A percentile compares a stretch with the other conserved stretches of the same genome.
Evolutionary conservation across 2,797 vertebrate genomes (phyloP).

Genomic region (Fringilla coelebs): DNA sequence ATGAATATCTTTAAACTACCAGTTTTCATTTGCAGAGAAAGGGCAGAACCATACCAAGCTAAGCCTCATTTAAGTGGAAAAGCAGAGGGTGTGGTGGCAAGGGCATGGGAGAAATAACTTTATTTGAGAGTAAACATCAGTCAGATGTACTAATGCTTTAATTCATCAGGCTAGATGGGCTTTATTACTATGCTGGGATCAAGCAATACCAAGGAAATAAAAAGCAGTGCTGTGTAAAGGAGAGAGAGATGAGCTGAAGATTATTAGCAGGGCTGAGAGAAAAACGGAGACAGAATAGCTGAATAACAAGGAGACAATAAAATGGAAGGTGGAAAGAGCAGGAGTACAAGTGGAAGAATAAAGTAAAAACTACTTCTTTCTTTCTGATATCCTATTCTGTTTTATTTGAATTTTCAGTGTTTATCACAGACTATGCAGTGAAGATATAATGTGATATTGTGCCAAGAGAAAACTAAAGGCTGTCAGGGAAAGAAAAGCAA

Average conservation of each 20-base stretch:
- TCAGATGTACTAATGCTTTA: constrained; percentile 48
- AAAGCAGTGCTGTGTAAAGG: not conserved
- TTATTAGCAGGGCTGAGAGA: not conserved
- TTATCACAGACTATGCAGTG: not conserved
- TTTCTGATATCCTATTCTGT: not conserved
- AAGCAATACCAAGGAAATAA: constrained; percentile 20
- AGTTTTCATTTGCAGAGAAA: constrained; percentile 60
- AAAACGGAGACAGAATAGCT: not conserved
- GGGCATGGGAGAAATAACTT: constrained; percentile 4
- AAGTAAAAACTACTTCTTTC: not conserved
- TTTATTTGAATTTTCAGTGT: not conserved
- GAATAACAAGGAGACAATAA: not conserved
- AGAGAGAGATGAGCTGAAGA: not conserved
- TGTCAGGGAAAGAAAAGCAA: not conserved
- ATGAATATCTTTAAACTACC: constrained; percentile 58
- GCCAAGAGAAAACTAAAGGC: not conserved
- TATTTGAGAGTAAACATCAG: constrained; percentile 31
- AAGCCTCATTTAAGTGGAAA: constrained; percentile 38
- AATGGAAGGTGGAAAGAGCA: not conserved
- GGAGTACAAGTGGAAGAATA: not conserved
- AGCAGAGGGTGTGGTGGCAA: not conserved
- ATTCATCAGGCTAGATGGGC: constrained; percentile 37
- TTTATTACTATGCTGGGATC: constrained; percentile 19
- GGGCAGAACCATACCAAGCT: not conserved
- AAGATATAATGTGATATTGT: not conserved